A percentile compares a stretch with the other conserved stretches of the same genome.
Evolutionary conservation across 2,113 vertebrate species (phyloP).

Genomic region (Chloroceryle aenea): DNA sequence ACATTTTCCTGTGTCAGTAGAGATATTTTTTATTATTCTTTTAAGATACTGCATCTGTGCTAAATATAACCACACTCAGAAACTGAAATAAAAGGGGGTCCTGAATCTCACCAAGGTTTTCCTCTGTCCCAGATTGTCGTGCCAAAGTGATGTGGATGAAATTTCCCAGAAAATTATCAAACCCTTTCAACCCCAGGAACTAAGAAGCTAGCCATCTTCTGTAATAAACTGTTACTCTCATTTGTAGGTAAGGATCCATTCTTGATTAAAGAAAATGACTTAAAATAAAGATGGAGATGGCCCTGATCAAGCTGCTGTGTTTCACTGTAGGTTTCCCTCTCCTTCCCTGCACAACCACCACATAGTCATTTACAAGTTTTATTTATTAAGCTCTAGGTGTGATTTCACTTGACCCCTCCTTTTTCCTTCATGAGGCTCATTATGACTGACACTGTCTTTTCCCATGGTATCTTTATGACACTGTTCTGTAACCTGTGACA

Average conservation of each 20-base stretch:
- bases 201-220: neutral
- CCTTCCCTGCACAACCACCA: neutral
- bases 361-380: neutral
- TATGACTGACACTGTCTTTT: neutral
- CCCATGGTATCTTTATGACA: rapidly evolving
- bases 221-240: neutral
- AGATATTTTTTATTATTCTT: neutral
- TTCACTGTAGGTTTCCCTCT: neutral
- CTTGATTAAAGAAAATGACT: too few species aligned
- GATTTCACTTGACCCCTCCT: neutral
- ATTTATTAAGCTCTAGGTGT: neutral
- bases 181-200: neutral
- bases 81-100: neutral
- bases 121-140: neutral
- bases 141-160: neutral
- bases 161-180: neutral
- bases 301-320: neutral
- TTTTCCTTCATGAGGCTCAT: neutral
- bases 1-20: neutral
- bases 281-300: neutral
- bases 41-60: neutral
- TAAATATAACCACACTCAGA: neutral
- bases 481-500: neutral
- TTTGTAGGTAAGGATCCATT: neutral
- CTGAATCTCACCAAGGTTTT: neutral